These are phyloP conservation scores for Napeogenes inachia DNA, from an alignment of 2,888 invertebrate genomes.

Conservation along the genomic window DNA sequence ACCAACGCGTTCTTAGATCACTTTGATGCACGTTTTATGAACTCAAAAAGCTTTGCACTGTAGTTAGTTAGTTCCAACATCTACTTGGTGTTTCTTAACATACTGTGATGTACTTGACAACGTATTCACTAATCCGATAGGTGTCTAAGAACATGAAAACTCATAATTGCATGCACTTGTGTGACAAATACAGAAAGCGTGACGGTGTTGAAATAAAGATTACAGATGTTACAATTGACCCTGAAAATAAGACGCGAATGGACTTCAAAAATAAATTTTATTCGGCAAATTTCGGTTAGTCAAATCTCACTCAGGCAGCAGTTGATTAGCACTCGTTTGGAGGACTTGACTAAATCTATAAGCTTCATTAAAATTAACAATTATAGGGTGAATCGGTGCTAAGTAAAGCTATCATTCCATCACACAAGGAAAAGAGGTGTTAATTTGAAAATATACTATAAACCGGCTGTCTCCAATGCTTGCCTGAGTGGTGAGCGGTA, in stretches of 20 bases:
- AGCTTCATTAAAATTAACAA: constrained; percentile 51
- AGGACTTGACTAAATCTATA: constrained; percentile 46
- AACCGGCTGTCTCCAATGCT: constrained; percentile 79
- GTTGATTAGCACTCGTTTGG: constrained; percentile 70
- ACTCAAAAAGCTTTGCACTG: constrained; percentile 54
- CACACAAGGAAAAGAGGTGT: constrained; percentile 71
- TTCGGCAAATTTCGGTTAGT: constrained; percentile 60
- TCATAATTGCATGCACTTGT: constrained; percentile 69
- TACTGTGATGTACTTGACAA: constrained; percentile 38
- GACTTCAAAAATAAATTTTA: constrained; percentile 77
- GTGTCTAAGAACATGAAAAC: constrained; percentile 56
- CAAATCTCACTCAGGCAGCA: constrained; percentile 77
- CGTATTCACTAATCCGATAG: constrained; percentile 15
- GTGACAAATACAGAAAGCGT: constrained; percentile 68
- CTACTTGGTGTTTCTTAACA: constrained; percentile 38
- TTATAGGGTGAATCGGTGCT: constrained; percentile 48
- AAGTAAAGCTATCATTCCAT: constrained; percentile 73
- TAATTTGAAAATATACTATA: constrained; percentile 73
- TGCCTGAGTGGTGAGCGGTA: constrained; percentile 88
- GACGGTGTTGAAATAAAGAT: constrained; percentile 52
- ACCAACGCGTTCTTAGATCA: constrained; percentile 52
- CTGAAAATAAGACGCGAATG: constrained; percentile 39
- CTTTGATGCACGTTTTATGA: constrained; percentile 40
- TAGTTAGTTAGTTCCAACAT: constrained; percentile 64
- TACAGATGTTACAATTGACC: constrained; percentile 40